Conservation (phyloP, 2,888 invertebrate genomes). For the Oligia latruncula region DNA sequence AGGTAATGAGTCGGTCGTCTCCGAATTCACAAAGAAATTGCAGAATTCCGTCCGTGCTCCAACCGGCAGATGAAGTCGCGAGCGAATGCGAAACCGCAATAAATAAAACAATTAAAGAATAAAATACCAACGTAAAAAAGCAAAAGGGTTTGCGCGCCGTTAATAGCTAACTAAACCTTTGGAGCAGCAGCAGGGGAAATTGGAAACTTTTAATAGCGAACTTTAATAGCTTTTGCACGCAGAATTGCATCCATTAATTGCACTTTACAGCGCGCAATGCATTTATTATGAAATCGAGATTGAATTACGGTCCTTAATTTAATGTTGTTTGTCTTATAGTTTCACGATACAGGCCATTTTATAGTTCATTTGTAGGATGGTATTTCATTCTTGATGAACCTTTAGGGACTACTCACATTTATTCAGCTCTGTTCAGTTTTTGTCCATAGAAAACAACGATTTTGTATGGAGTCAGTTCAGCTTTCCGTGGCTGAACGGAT, state of each 20-base stretch:
- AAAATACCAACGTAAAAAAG: slow-evolving; percentile 75
- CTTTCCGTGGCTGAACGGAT: no score
- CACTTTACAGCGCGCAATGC: slow-evolving; percentile 68
- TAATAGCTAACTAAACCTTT: slow-evolving; percentile 78
- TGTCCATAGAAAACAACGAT: no score
- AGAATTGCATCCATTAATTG: slow-evolving; percentile 83
- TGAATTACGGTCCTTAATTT: slow-evolving; percentile 72
- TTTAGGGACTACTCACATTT: neutral
- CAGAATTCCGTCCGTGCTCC: slow-evolving; percentile 67
- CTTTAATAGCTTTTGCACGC: slow-evolving; percentile 82
- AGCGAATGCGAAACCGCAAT: slow-evolving; percentile 72
- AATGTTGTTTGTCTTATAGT: slow-evolving; percentile 73
- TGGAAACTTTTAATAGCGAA: slow-evolving; percentile 82
- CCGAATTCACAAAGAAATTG: slow-evolving; percentile 67
- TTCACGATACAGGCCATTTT: slow-evolving; percentile 64
- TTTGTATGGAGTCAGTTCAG: no score
- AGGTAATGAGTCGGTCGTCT: slow-evolving; percentile 64
- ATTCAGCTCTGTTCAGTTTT: no score
- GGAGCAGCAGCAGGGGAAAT: slow-evolving; percentile 77
- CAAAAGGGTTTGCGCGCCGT: slow-evolving; percentile 73
- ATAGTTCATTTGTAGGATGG: slow-evolving; percentile 67
- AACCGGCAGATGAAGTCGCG: slow-evolving; percentile 73
- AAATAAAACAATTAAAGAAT: slow-evolving; percentile 84
- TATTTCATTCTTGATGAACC: slow-evolving; percentile 61
- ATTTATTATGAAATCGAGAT: slow-evolving; percentile 77